phyloP scores from a whole-genome alignment of 2,888 invertebrate species.

The Euphydryas editha region DNA sequence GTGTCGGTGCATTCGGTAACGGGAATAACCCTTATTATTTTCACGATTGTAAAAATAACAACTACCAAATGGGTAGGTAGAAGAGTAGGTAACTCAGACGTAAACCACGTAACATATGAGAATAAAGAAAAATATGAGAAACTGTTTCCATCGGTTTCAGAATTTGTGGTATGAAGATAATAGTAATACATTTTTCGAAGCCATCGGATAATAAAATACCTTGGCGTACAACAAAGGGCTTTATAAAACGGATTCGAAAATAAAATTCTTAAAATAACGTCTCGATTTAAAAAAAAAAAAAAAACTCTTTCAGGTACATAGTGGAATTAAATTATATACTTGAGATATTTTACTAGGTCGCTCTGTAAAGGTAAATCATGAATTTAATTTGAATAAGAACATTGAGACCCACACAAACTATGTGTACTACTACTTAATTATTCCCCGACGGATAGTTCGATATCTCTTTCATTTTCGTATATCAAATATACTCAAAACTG shows the following conservation, averaged over 20 bases:
- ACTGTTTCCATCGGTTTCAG: conserved; percentile 55
- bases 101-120: conserved; percentile 62
- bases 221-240: neutral
- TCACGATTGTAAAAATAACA: conserved; percentile 49
- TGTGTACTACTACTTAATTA: conserved; percentile 11
- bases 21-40: conserved; percentile 50
- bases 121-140: conserved; percentile 59
- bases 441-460: neutral
- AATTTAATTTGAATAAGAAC: neutral
- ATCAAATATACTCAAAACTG: neutral
- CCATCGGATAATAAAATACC: conserved; percentile 60
- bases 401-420: neutral
- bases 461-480: neutral
- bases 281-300: neutral
- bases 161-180: conserved; percentile 53
- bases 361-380: neutral
- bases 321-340: neutral
- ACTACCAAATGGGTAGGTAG: conserved; percentile 56
- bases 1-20: neutral
- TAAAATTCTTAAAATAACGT: neutral
- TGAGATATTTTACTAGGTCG: neutral
- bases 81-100: conserved; percentile 54
- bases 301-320: conserved; percentile 1
- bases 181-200: conserved; percentile 61
- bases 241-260: neutral